A percentile compares a stretch with the other conserved stretches of the same genome.
These are phyloP conservation scores for Gobio gobio DNA, from an alignment of 2,113 vertebrate species.

Conservation along the genomic window DNA sequence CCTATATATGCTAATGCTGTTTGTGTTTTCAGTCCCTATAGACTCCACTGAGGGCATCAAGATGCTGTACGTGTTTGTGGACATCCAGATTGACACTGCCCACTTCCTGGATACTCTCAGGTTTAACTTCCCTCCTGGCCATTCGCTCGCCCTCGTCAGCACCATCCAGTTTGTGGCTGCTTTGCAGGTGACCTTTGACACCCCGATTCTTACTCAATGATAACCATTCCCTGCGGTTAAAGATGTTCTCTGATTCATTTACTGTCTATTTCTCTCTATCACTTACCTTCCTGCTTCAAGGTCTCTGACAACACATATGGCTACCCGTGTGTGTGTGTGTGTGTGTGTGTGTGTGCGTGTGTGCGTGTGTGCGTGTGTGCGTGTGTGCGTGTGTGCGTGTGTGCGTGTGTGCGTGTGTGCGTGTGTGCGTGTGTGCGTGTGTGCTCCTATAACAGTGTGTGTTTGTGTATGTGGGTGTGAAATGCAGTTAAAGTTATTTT, in stretches of 20 bases:
- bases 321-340: background rate
- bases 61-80: conserved; percentile 97
- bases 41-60: conserved; percentile 86
- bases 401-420: conserved; percentile 32
- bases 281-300: conserved; percentile 17
- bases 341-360: conserved; percentile 39
- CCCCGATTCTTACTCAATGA: conserved; percentile 6
- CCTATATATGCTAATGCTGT: conserved; percentile 49
- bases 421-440: background rate
- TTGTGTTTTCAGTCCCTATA: conserved; percentile 84
- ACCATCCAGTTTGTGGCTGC: conserved; percentile 97
- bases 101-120: conserved; percentile 93
- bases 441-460: conserved; percentile 14
- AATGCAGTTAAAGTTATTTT: conserved; percentile 26
- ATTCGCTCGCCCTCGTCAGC: conserved; percentile 90
- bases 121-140: conserved; percentile 84
- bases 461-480: conserved; percentile 39
- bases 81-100: conserved; percentile 92
- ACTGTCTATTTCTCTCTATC: conserved; percentile 32
- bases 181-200: conserved; percentile 82
- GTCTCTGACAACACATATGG: background rate
- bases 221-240: conserved; percentile 35
- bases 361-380: too few species aligned
- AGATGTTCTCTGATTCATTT: conserved; percentile 28
- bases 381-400: conserved; percentile 33